phyloP scores from a whole-genome alignment of 2,888 invertebrate species.

The Melipona bicolor region DNA sequence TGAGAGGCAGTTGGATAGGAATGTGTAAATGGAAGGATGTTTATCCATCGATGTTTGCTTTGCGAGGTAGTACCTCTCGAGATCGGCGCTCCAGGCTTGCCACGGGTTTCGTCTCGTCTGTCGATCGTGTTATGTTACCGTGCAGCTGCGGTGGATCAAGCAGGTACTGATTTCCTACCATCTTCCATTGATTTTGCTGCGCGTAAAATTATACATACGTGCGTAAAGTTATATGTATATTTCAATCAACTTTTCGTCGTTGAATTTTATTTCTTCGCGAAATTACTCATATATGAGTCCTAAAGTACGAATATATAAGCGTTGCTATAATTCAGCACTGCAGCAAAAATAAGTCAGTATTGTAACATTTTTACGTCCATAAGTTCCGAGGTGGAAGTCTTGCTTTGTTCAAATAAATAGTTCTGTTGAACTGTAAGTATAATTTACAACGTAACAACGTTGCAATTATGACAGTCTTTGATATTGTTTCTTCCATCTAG shows the following conservation, averaged over 20 bases:
- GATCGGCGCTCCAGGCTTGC: neutral
- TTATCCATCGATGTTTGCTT: constrained; percentile 25
- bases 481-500: neutral
- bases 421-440: too few relatives aligned
- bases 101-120: neutral
- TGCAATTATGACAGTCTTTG: neutral
- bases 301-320: too few relatives aligned
- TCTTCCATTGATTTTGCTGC: too few relatives aligned
- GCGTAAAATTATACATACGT: neutral
- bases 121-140: neutral
- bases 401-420: too few relatives aligned
- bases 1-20: neutral
- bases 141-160: neutral
- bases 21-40: constrained; percentile 22
- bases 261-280: neutral
- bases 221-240: neutral
- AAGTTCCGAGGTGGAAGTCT: too few relatives aligned
- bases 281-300: too few relatives aligned
- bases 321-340: too few relatives aligned
- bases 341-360: too few relatives aligned
- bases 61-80: constrained; percentile 8
- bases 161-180: neutral
- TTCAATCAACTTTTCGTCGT: neutral
- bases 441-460: too few relatives aligned
- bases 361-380: too few relatives aligned